Evolutionary conservation across 37 sponge, comb jelly and placozoan genomes (phyloP).

Genomic region (Lycopodina hypogea): DNA sequence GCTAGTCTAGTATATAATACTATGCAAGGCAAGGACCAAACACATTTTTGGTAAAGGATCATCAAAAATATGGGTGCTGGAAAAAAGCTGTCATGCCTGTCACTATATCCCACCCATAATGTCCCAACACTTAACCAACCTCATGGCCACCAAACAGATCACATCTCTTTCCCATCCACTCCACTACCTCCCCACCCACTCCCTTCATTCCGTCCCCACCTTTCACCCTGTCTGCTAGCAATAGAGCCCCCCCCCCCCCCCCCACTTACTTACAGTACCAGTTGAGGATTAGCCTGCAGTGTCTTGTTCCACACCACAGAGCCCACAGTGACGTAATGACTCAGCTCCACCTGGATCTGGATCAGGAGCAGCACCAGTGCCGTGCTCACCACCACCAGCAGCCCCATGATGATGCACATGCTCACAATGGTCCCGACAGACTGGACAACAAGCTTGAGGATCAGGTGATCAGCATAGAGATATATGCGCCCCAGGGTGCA

Average conservation of each 20-base stretch:
- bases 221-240: too few relatives aligned
- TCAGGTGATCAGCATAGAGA: slow-evolving; percentile 4
- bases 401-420: slow-evolving; percentile 30
- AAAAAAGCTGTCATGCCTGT: too few relatives aligned
- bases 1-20: too few relatives aligned
- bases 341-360: slow-evolving; percentile 61
- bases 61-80: too few relatives aligned
- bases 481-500: slow-evolving; percentile 20
- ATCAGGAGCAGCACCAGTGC: slow-evolving; percentile 30
- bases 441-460: slow-evolving; percentile 1
- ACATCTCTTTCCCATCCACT: background rate
- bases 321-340: slow-evolving; percentile 28
- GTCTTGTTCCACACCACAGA: slow-evolving; percentile 46
- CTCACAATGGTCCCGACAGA: slow-evolving; percentile 36
- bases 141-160: too few relatives aligned
- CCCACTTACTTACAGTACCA: slow-evolving; percentile 26
- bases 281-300: slow-evolving; percentile 20
- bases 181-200: background rate
- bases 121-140: too few relatives aligned
- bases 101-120: too few relatives aligned
- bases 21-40: too few relatives aligned
- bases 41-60: too few relatives aligned
- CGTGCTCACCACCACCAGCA: slow-evolving; percentile 33
- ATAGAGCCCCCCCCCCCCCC: too few relatives aligned
- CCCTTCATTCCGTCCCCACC: too few relatives aligned